Conservation (phyloP, 2,888 invertebrate genomes). For the Dynastes grantii region DNA sequence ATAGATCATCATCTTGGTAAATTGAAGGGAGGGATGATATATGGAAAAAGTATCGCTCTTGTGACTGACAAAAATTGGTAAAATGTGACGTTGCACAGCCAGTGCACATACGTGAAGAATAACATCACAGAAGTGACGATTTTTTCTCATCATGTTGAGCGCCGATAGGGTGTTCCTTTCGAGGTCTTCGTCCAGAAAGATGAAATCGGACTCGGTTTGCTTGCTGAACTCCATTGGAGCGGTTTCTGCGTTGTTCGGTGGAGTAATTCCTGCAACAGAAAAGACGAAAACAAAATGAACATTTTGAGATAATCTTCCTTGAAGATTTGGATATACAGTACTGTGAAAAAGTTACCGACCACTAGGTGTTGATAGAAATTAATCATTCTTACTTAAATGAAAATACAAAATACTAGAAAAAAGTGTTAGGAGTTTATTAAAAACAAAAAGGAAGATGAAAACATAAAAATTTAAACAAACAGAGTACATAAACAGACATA, state of each 20-base stretch:
- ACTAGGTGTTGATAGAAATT: no score
- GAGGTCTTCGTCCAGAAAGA: conserved; percentile 75
- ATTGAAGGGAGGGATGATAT: no score
- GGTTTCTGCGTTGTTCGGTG: conserved; percentile 31
- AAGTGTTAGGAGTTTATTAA: no score
- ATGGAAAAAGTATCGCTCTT: conserved; percentile 1
- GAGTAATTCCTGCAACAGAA: conserved; percentile 63
- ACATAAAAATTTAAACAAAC: no score
- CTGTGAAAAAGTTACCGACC: no score
- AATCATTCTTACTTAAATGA: no score
- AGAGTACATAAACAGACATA: no score
- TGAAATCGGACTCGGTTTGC: conserved; percentile 64
- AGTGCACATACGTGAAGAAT: conserved; percentile 82
- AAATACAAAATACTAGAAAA: no score
- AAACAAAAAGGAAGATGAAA: no score
- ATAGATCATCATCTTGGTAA: conserved; percentile 14
- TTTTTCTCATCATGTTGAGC: conserved; percentile 86
- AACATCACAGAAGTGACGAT: conserved; percentile 90
- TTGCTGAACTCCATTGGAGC: conserved; percentile 60
- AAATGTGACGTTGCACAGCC: conserved; percentile 61
- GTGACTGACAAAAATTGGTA: conserved; percentile 62
- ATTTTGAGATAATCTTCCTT: no score
- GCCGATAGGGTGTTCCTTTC: conserved; percentile 77
- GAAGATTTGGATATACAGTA: no score
- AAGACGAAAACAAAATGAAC: conserved; percentile 2